These are phyloP conservation scores for Spea bombifrons DNA, from an alignment of 2,113 vertebrate genomes.

Conservation along the genomic window DNA sequence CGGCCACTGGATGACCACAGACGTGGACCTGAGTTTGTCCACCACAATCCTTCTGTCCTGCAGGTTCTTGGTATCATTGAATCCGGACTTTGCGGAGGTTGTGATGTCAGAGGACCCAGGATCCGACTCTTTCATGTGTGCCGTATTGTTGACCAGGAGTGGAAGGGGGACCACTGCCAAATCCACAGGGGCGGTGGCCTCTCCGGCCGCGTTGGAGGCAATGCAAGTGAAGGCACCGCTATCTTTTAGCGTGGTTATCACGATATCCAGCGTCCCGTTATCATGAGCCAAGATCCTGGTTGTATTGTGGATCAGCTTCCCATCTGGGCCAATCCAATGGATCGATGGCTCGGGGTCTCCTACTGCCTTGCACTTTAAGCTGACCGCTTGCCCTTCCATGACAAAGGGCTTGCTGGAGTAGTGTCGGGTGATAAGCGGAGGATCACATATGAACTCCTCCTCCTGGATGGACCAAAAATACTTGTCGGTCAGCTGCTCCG, in stretches of 20 bases:
- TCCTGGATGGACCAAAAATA: constrained; percentile 92
- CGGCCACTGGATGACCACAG: constrained; percentile 83
- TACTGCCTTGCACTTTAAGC: constrained; percentile 81
- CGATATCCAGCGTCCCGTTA: constrained; percentile 86
- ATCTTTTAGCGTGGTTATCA: constrained; percentile 87
- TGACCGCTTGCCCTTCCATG: constrained; percentile 84
- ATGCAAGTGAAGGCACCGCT: constrained; percentile 88
- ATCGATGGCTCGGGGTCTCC: constrained; percentile 84
- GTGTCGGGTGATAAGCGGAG: constrained; percentile 83
- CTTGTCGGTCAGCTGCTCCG: constrained; percentile 83
- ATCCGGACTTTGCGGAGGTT: constrained; percentile 78
- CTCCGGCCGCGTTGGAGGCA: constrained; percentile 87
- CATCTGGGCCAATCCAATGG: constrained; percentile 88
- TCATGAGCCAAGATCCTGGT: constrained; percentile 75
- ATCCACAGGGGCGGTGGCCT: constrained; percentile 78
- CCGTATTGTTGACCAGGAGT: constrained; percentile 77
- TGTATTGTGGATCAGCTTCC: constrained; percentile 84
- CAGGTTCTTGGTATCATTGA: constrained; percentile 78
- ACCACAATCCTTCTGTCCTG: constrained; percentile 73
- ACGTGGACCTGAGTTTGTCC: constrained; percentile 77
- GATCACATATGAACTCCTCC: constrained; percentile 86
- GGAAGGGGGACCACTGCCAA: constrained; percentile 85
- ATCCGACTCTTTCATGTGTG: constrained; percentile 74
- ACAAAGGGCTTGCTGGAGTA: constrained; percentile 71
- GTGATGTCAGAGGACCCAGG: constrained; percentile 87